Percentiles rank a stretch among this genome's conserved stretches.
phyloP scores from a whole-genome alignment of 2,888 invertebrate genomes.

The Acanthosepion esculentum region DNA sequence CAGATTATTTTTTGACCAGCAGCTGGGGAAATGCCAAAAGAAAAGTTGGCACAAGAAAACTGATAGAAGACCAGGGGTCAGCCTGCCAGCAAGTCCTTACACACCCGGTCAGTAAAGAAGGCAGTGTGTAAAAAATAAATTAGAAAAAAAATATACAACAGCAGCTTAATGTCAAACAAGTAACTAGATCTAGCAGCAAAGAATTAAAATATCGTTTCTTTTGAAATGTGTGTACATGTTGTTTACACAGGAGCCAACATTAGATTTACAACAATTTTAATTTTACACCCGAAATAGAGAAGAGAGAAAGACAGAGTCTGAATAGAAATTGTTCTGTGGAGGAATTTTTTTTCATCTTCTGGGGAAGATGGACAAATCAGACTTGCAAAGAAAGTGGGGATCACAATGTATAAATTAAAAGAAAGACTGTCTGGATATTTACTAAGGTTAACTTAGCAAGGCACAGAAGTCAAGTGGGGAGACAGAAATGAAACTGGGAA shows the following conservation, averaged over 20 bases:
- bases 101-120: neutral
- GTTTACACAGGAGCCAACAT: neutral
- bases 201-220: neutral
- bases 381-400: neutral
- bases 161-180: neutral
- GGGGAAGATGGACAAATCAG: neutral
- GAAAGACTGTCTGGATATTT: neutral
- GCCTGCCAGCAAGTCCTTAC: conserved; percentile 33
- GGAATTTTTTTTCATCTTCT: neutral
- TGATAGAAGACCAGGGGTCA: neutral
- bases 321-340: neutral
- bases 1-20: neutral
- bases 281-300: neutral
- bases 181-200: conserved; percentile 25
- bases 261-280: conserved; percentile 4
- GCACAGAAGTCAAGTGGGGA: neutral
- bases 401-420: neutral
- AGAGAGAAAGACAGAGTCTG: neutral
- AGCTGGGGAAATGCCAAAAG: neutral
- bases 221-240: neutral
- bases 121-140: too few species aligned
- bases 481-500: neutral
- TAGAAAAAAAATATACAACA: neutral
- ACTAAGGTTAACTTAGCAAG: neutral
- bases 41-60: neutral